Evolutionary conservation across 2,113 vertebrate genomes (phyloP).

Genomic region (Columbina picui): DNA sequence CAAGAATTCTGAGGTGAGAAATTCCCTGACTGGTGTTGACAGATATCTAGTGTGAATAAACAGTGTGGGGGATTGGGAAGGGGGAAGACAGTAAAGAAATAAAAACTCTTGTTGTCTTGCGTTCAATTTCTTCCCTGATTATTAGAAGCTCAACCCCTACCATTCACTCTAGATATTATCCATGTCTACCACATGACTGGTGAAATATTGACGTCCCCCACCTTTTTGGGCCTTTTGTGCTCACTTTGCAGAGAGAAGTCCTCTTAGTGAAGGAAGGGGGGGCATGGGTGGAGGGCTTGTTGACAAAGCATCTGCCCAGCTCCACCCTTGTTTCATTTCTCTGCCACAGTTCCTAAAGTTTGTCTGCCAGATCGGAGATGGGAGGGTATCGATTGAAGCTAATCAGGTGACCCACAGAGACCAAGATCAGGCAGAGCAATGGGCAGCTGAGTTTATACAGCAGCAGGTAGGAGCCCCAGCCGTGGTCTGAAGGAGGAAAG

Average conservation of each 20-base stretch:
- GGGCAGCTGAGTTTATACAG: conserved; percentile 92
- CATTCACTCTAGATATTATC: not conserved
- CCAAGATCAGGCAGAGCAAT: conserved; percentile 93
- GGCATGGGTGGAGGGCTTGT: not conserved
- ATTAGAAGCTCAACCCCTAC: not conserved
- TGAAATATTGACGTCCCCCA: not conserved
- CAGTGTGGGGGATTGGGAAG: not conserved
- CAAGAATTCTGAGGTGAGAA: conserved; percentile 92
- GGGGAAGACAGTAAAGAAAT: not conserved
- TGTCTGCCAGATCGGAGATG: conserved; percentile 99
- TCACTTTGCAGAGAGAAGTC: not conserved
- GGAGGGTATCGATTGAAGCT: conserved; percentile 90
- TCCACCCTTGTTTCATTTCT: conserved; percentile 78
- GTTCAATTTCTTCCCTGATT: not conserved
- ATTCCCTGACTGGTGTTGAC: not conserved
- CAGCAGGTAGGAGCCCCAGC: conserved; percentile 90
- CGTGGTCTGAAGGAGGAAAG: conserved; percentile 46
- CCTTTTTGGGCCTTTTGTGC: not conserved
- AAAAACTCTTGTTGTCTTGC: not conserved
- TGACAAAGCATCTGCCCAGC: conserved; percentile 58
- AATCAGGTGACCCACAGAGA: conserved; percentile 85
- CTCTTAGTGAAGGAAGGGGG: not conserved
- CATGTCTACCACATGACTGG: not conserved
- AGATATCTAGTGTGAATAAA: not conserved
- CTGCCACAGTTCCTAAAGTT: conserved; percentile 98